Evolutionary conservation across 2,797 vertebrate species (phyloP), one percentile per base, ranked within the genome.

Genomic region (Bucorvus abyssinicus): DNA sequence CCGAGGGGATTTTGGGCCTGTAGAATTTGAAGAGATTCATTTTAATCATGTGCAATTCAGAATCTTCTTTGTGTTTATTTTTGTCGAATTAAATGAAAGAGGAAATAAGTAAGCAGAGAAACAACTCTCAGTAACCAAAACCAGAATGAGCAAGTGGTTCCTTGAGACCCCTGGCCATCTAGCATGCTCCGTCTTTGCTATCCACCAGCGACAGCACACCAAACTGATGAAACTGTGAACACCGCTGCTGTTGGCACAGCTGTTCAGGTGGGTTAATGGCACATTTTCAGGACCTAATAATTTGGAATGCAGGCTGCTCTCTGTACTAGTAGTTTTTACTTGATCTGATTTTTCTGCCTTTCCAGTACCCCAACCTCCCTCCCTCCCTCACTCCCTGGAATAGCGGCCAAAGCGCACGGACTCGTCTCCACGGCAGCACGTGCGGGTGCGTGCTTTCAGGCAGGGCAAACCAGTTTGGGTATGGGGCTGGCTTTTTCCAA

Each of bases 1-100:
- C 78, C 91, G 95, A 89, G 93, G 94, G 87, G 63, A 55, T 80
- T 86, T 93, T 1, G 87, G 90, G 78, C 91, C 95, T 95, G 73
- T 57, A 77, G 76, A 92, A 87, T 87, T 61, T 84, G 64, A 73
- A 78, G 50, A 89, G 47, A 69, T 84, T 84, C 12, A 57, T 76
- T 82, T 90, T 78, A 88, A 94, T 90, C 61, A 60, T 5, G 23
- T 64, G 42, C 44, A 36, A 17, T 76, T 78, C 44, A 68, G 87
- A 88, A 70, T 95, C 80, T 80, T 32, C 40, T 76, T 89, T 61
- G 76, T 60, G 56, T 84, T 93, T 92, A 38, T 68, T 92, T 91
- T 60, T 56, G 34, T 70, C 56, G 47, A 40, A 63, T 84, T 89
- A 68, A 77, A 77, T 34, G 38, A 47, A 71, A 52, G 45, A 90